A percentile compares a stretch with the other conserved stretches of the same genome.
Evolutionary conservation across 2,888 invertebrate species (phyloP).

Genomic region (Ochropleura plecta): DNA sequence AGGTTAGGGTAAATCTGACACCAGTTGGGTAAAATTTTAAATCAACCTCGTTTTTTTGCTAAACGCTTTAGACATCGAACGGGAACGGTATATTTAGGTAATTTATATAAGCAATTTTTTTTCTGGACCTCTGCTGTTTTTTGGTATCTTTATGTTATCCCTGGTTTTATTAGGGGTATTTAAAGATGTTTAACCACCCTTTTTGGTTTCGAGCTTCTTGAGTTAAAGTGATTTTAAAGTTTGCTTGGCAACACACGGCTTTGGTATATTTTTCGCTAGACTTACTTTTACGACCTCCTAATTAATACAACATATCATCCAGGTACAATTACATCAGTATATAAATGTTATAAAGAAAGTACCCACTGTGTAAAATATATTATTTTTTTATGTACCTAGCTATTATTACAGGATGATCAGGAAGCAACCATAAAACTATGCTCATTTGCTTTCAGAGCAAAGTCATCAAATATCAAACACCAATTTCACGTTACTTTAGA

Average conservation of each 20-base stretch:
- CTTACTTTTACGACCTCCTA: neutral
- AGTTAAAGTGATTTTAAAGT: constrained; percentile 41
- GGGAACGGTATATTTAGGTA: constrained; percentile 30
- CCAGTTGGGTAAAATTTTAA: constrained; percentile 46
- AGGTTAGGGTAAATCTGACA: constrained; percentile 54
- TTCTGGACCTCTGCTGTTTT: constrained; percentile 27
- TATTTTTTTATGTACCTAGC: neutral
- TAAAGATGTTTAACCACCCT: constrained; percentile 59
- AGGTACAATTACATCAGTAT: neutral
- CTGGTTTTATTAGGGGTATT: constrained; percentile 32
- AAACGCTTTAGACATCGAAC: constrained; percentile 36
- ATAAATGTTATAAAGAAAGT: neutral
- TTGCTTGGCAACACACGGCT: constrained; percentile 34
- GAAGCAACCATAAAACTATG: neutral
- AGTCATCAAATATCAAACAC: constrained; percentile 19
- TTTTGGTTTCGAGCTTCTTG: constrained; percentile 34
- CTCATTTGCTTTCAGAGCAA: neutral
- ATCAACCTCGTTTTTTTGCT: constrained; percentile 38
- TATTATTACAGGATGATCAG: neutral
- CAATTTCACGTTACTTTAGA: constrained; percentile 8
- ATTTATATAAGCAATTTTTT: constrained; percentile 39
- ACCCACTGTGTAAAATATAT: neutral
- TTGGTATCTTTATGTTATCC: constrained; percentile 28
- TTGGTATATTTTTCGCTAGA: neutral
- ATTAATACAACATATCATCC: neutral